These are phyloP conservation scores for Chrysolina americana DNA, from an alignment of 2,888 invertebrate species.

Conservation along the genomic window DNA sequence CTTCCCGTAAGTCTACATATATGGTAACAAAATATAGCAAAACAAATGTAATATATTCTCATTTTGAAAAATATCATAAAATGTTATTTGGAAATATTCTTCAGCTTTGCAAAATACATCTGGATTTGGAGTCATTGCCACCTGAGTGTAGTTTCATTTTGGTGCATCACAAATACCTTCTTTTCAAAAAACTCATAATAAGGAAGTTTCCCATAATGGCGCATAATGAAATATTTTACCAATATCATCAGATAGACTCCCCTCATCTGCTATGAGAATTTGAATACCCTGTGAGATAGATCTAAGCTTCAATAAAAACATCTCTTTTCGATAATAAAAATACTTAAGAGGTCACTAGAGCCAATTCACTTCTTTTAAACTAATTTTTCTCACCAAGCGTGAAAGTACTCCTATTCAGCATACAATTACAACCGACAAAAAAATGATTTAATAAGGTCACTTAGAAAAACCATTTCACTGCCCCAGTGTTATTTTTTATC, in stretches of 20 bases:
- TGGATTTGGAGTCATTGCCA: too few relatives aligned
- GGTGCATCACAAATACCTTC: too few relatives aligned
- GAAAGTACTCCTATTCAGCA: slow-evolving; percentile 38
- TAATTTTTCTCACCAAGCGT: slow-evolving; percentile 46
- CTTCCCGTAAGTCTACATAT: too few relatives aligned
- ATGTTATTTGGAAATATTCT: too few relatives aligned
- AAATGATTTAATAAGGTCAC: slow-evolving; percentile 38
- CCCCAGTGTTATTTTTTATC: slow-evolving; percentile 3
- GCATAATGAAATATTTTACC: too few relatives aligned
- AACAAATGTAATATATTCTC: too few relatives aligned
- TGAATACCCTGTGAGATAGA: background rate
- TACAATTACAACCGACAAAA: slow-evolving; percentile 31
- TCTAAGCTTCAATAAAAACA: background rate
- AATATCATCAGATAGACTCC: background rate
- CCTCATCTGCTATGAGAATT: background rate
- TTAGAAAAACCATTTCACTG: slow-evolving; percentile 30
- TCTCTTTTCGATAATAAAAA: background rate
- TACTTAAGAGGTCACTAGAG: background rate
- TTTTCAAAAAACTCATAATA: too few relatives aligned
- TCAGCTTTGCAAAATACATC: too few relatives aligned
- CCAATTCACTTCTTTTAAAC: slow-evolving; percentile 3
- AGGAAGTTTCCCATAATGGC: too few relatives aligned
- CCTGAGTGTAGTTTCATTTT: too few relatives aligned
- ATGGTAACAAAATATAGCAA: too few relatives aligned
- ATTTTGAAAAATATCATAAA: too few relatives aligned